These are phyloP conservation scores for Mobula hypostoma DNA, from an alignment of 2,113 vertebrate genomes.

Conservation along the genomic window DNA sequence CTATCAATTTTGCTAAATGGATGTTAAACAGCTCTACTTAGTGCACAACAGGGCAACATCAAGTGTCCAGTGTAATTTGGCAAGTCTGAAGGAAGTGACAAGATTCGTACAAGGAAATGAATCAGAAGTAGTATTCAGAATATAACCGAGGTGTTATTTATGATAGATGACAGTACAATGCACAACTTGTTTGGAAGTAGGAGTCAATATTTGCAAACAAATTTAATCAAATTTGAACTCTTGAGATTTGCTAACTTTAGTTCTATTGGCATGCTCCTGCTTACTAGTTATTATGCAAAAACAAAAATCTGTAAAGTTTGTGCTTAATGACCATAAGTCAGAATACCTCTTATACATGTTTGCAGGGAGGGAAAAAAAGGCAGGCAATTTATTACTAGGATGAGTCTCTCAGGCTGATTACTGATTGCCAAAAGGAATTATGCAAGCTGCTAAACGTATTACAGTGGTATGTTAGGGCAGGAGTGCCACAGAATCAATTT, in stretches of 20 bases:
- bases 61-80: background rate
- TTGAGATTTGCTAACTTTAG: too few relatives aligned
- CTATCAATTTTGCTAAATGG: background rate
- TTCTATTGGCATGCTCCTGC: too few relatives aligned
- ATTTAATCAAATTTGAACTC: too few relatives aligned
- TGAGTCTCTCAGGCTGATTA: too few relatives aligned
- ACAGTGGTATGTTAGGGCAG: background rate
- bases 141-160: background rate
- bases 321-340: background rate
- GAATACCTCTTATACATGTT: too few relatives aligned
- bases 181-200: too few relatives aligned
- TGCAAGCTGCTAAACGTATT: background rate
- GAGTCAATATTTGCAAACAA: too few relatives aligned
- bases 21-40: background rate
- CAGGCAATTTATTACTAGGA: too few relatives aligned
- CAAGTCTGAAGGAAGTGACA: background rate
- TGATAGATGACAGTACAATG: background rate
- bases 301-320: background rate
- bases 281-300: too few relatives aligned
- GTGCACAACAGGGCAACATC: background rate
- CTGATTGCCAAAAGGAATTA: too few relatives aligned
- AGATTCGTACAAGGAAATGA: background rate
- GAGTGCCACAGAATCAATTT: background rate
- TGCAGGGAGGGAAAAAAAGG: too few relatives aligned
- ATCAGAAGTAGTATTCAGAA: background rate